Conservation (phyloP, 2,113 vertebrate genomes). For the Podilymbus podiceps region DNA sequence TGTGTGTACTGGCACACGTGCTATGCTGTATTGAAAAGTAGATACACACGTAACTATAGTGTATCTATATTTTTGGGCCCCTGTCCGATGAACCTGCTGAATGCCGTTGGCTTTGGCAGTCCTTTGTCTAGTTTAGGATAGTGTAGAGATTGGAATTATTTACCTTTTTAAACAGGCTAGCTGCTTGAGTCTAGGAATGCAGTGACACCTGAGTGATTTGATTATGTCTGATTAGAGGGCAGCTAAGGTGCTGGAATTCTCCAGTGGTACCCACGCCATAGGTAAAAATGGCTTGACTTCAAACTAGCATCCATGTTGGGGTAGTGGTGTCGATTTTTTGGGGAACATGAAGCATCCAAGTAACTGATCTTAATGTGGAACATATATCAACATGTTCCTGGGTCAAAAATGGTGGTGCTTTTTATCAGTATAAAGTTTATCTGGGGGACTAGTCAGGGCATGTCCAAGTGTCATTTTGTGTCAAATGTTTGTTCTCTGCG, state of each 20-base stretch:
- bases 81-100: neutral
- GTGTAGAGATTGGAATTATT: neutral
- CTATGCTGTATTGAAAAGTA: neutral
- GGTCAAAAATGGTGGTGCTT: neutral
- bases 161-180: neutral
- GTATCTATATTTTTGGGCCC: neutral
- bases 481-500: neutral
- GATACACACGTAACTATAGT: rapidly evolving
- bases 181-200: neutral
- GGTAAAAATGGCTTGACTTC: neutral
- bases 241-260: neutral
- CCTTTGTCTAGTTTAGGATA: neutral
- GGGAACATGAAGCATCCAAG: neutral
- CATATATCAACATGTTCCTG: neutral
- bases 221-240: neutral
- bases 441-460: neutral
- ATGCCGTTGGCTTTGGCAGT: neutral
- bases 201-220: neutral
- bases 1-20: neutral
- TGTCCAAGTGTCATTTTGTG: neutral
- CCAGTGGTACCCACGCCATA: neutral
- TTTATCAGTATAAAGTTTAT: neutral
- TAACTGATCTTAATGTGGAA: neutral
- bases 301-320: neutral
- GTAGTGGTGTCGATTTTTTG: neutral